Conservation (phyloP, 2,888 invertebrate species). For the Holacanthella duospinosa region DNA sequence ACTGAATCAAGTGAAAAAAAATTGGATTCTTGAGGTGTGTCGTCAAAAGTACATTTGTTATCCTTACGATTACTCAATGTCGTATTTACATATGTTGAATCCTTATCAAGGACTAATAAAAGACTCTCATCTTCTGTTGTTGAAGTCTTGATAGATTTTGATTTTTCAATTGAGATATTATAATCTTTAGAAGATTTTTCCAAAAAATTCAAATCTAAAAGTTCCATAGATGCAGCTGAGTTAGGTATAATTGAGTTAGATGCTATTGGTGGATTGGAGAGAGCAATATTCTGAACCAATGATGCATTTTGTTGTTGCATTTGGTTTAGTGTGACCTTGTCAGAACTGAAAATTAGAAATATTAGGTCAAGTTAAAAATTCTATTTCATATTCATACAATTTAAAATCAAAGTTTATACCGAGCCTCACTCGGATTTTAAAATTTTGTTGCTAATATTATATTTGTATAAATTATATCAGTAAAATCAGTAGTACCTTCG, state of each 20-base stretch:
- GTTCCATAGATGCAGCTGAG: background rate
- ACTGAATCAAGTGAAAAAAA: slow-evolving; percentile 19
- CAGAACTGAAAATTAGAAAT: background rate
- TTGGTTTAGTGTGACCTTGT: background rate
- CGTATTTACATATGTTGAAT: slow-evolving; percentile 1
- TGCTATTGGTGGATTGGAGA: background rate
- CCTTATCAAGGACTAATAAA: slow-evolving; percentile 17
- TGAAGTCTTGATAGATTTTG: too few species aligned
- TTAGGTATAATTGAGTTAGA: background rate
- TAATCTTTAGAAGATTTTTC: slow-evolving; percentile 18
- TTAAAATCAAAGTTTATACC: too few species aligned
- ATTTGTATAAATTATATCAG: too few species aligned
- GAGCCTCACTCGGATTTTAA: too few species aligned
- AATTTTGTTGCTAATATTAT: too few species aligned
- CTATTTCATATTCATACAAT: too few species aligned
- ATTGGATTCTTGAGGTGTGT: background rate
- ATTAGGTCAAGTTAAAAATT: background rate
- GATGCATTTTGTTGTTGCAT: background rate
- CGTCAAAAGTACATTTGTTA: background rate
- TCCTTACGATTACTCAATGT: slow-evolving; percentile 2
- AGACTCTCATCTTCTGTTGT: slow-evolving; percentile 25
- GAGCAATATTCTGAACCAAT: background rate
- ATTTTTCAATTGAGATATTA: slow-evolving; percentile 13
- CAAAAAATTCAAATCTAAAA: slow-evolving; percentile 30
- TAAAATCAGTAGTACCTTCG: background rate